phyloP scores from a whole-genome alignment of 2,888 invertebrate genomes.

The Monoplex corrugatus region DNA sequence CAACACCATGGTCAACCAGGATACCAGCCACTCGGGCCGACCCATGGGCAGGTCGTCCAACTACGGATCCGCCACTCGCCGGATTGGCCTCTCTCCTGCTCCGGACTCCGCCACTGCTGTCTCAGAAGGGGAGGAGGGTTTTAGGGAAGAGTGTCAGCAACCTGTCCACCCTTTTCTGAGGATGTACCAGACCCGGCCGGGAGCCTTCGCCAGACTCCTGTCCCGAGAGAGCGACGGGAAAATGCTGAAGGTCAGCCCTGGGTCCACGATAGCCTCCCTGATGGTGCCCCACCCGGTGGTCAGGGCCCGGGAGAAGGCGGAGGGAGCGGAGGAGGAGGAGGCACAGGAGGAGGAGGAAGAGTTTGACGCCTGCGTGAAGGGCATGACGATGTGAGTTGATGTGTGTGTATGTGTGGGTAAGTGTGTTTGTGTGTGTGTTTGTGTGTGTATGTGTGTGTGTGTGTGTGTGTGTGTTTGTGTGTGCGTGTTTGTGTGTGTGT shows the following conservation, averaged over 20 bases:
- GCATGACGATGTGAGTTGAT: conserved; percentile 39
- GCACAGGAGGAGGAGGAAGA: conserved; percentile 12
- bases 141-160: no score
- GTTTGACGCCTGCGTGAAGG: conserved; percentile 30
- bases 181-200: conserved; percentile 48
- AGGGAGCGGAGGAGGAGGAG: neutral
- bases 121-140: no score
- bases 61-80: neutral
- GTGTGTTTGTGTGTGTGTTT: neutral
- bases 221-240: conserved; percentile 23
- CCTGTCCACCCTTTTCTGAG: conserved; percentile 43
- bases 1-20: neutral
- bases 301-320: neutral
- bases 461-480: neutral
- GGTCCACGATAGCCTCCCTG: conserved; percentile 45
- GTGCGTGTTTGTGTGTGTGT: neutral
- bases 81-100: neutral
- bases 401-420: conserved; percentile 10
- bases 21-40: neutral
- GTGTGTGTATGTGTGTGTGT: neutral
- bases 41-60: neutral
- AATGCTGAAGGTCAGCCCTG: neutral
- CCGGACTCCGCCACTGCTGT: no score
- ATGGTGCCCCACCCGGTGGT: conserved; percentile 36
- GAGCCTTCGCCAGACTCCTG: conserved; percentile 47